Evolutionary conservation across 1,140 invertebrate genomes (phyloP).

Genomic region (Hirudo medicinalis): DNA sequence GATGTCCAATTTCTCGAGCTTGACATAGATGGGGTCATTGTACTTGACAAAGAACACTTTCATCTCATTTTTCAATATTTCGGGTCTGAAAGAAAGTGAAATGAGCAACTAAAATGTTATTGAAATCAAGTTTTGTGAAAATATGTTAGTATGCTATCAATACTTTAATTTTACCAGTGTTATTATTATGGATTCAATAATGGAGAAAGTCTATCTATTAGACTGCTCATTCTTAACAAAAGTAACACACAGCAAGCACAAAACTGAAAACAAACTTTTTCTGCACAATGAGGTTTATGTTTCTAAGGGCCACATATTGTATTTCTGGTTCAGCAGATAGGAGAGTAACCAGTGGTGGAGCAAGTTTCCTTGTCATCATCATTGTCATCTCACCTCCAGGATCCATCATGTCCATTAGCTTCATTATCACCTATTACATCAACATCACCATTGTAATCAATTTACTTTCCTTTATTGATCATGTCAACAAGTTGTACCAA

Average conservation of each 20-base stretch:
- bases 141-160: background rate
- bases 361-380: slow-evolving; percentile 86
- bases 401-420: slow-evolving; percentile 91
- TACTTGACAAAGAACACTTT: slow-evolving; percentile 99
- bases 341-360: slow-evolving; percentile 96
- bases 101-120: no score
- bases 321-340: slow-evolving; percentile 94
- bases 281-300: slow-evolving; percentile 98
- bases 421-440: slow-evolving; percentile 58
- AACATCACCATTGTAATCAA: background rate
- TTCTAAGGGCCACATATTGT: slow-evolving; percentile 93
- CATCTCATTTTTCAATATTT: slow-evolving; percentile 98
- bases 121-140: background rate
- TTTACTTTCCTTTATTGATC: background rate
- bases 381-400: slow-evolving; percentile 82
- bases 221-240: no score
- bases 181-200: no score
- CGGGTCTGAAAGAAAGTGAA: slow-evolving; percentile 51
- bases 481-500: slow-evolving; percentile 31
- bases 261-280: slow-evolving; percentile 49
- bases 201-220: no score
- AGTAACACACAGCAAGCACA: slow-evolving; percentile 12
- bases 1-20: slow-evolving; percentile 96
- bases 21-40: slow-evolving; percentile 99
- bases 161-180: background rate